These are phyloP conservation scores for Lepidurus packardi DNA, from an alignment of 1,140 invertebrate genomes.

Conservation along the genomic window DNA sequence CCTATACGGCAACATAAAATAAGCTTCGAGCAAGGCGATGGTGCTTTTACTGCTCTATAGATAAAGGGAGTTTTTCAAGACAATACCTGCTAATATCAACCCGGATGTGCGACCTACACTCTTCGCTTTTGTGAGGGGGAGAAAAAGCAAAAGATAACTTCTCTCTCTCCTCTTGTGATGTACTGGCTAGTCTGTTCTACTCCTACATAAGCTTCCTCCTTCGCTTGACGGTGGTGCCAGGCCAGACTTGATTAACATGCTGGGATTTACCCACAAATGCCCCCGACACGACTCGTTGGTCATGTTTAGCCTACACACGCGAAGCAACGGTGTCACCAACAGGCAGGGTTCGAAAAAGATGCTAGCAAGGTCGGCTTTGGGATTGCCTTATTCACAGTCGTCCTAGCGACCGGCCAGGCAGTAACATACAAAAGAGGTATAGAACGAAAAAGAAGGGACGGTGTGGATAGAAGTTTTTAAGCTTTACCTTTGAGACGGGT, in stretches of 20 bases:
- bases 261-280: conserved; percentile 19
- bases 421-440: neutral
- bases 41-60: neutral
- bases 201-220: conserved; percentile 21
- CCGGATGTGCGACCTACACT: conserved; percentile 17
- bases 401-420: neutral
- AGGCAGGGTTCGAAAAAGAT: conserved; percentile 2
- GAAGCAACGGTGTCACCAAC: conserved; percentile 1
- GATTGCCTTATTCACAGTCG: neutral
- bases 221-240: conserved; percentile 5
- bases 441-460: neutral
- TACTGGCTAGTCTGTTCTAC: conserved; percentile 14
- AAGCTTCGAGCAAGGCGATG: neutral
- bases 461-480: neutral
- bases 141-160: neutral
- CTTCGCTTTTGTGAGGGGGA: conserved; percentile 6
- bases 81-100: conserved; percentile 22
- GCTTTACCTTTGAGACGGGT: too few relatives aligned
- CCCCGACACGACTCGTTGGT: conserved; percentile 5
- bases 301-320: conserved; percentile 12
- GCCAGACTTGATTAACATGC: conserved; percentile 21
- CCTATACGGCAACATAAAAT: neutral
- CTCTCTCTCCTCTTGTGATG: neutral
- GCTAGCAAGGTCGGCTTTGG: neutral
- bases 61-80: conserved; percentile 19